phyloP scores from a whole-genome alignment of 1,140 invertebrate genomes.

The Bombus picipes region DNA sequence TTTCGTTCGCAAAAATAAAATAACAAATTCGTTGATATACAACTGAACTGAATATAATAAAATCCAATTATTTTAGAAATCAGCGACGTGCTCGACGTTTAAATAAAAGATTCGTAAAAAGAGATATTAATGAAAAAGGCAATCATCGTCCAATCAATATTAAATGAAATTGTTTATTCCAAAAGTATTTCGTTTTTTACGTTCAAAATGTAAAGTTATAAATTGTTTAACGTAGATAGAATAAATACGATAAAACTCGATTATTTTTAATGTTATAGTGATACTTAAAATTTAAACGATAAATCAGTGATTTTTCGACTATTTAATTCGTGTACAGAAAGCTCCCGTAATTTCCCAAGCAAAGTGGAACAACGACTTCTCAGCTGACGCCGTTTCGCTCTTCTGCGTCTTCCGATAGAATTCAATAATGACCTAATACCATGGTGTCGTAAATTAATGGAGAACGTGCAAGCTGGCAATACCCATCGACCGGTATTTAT shows the following conservation, averaged over 20 bases:
- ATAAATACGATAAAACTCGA: neutral
- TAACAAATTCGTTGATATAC: too few relatives aligned
- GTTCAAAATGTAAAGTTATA: neutral
- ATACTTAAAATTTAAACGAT: neutral
- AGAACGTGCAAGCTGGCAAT: constrained; percentile 56
- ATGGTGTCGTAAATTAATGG: constrained; percentile 69
- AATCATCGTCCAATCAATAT: neutral
- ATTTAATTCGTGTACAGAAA: neutral
- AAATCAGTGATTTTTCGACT: too few relatives aligned
- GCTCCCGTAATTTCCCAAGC: neutral
- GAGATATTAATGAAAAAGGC: neutral
- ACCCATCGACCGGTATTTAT: constrained; percentile 65
- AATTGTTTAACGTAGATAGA: neutral
- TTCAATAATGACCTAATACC: constrained; percentile 72
- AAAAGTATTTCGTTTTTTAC: neutral
- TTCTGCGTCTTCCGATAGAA: constrained; percentile 36
- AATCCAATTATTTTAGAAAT: neutral
- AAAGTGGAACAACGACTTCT: neutral
- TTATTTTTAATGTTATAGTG: neutral
- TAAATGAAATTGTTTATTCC: neutral
- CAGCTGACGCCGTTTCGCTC: constrained; percentile 25
- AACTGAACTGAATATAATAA: neutral
- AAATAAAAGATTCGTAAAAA: neutral
- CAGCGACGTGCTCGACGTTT: neutral
- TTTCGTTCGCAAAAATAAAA: neutral